Percentiles rank a stretch among this genome's conserved stretches.
These are phyloP conservation scores for Brassicogethes aeneus DNA, from an alignment of 2,888 invertebrate genomes.

Conservation along the genomic window DNA sequence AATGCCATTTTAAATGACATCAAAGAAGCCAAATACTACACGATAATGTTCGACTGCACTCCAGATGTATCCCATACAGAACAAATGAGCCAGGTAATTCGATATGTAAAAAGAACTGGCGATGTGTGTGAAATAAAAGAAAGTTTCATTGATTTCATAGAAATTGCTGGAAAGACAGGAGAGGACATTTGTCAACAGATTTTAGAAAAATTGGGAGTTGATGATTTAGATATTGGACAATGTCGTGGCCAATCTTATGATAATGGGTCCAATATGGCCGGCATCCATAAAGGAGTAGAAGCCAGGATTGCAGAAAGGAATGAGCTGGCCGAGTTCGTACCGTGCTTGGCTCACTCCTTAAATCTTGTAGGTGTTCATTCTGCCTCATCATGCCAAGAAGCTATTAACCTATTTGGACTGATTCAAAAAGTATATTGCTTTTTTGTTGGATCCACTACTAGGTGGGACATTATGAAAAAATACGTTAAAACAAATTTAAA, in stretches of 20 bases:
- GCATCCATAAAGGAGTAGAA: constrained; percentile 26
- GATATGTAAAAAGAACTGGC: too few relatives aligned
- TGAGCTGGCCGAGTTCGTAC: constrained; percentile 25
- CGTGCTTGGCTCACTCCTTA: constrained; percentile 13
- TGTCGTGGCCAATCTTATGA: constrained; percentile 10
- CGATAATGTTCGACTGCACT: too few relatives aligned
- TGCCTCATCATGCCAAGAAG: constrained; percentile 5
- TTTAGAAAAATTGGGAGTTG: constrained; percentile 10
- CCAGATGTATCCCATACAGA: too few relatives aligned
- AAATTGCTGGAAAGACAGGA: constrained; percentile 10
- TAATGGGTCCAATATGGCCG: constrained; percentile 13
- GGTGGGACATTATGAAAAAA: constrained; percentile 4
- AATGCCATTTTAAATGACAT: too few relatives aligned
- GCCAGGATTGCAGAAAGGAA: constrained; percentile 23
- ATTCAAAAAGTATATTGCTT: constrained; percentile 6
- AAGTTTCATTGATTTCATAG: too few relatives aligned
- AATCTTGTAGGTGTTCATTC: constrained; percentile 6
- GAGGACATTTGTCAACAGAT: constrained; percentile 8
- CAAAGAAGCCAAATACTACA: too few relatives aligned
- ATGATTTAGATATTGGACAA: constrained; percentile 10
- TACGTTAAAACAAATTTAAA: too few relatives aligned
- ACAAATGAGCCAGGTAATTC: too few relatives aligned
- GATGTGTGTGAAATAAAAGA: constrained; percentile 3
- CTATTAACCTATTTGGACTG: constrained; percentile 6
- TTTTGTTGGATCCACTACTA: constrained; percentile 3